A percentile compares a stretch with the other conserved stretches of the same genome.
phyloP scores from a whole-genome alignment of 1,140 invertebrate species.

The Drosophila fuyamai region DNA sequence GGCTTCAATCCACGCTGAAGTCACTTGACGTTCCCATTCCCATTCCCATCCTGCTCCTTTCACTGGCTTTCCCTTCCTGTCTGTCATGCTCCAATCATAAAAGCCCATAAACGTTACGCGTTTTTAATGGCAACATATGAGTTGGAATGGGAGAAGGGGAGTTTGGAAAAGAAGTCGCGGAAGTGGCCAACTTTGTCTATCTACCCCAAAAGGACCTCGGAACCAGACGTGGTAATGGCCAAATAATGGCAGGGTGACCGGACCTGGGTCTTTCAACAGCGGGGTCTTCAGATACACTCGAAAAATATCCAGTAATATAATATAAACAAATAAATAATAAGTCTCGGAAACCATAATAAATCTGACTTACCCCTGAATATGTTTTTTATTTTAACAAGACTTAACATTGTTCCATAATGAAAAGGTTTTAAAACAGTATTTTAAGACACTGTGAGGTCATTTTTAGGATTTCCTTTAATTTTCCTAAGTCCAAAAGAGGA shows the following conservation, averaged over 20 bases:
- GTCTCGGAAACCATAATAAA: too few species aligned
- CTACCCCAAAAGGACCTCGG: constrained; percentile 20
- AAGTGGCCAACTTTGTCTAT: constrained; percentile 47
- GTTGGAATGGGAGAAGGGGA: neutral
- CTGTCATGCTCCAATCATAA: constrained; percentile 68
- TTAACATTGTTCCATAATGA: too few species aligned
- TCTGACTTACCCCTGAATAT: too few species aligned
- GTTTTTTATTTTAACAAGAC: too few species aligned
- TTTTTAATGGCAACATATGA: constrained; percentile 69
- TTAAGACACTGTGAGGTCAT: too few species aligned
- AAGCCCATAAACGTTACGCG: constrained; percentile 73
- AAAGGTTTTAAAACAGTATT: too few species aligned
- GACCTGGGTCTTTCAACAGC: constrained; percentile 8
- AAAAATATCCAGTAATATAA: neutral
- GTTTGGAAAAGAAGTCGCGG: constrained; percentile 23
- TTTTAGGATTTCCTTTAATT: too few species aligned
- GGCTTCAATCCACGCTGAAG: constrained; percentile 14
- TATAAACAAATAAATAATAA: too few species aligned
- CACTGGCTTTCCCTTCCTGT: constrained; percentile 11
- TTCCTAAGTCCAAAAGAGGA: too few species aligned
- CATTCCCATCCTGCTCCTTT: constrained; percentile 5
- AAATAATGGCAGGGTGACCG: constrained; percentile 47
- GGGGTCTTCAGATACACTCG: neutral
- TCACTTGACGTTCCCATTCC: constrained; percentile 20
- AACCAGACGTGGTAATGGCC: constrained; percentile 67